Base-by-base conservation (phyloP, 2,797 vertebrate genomes). In the Pseudomugil tenellus region DNA sequence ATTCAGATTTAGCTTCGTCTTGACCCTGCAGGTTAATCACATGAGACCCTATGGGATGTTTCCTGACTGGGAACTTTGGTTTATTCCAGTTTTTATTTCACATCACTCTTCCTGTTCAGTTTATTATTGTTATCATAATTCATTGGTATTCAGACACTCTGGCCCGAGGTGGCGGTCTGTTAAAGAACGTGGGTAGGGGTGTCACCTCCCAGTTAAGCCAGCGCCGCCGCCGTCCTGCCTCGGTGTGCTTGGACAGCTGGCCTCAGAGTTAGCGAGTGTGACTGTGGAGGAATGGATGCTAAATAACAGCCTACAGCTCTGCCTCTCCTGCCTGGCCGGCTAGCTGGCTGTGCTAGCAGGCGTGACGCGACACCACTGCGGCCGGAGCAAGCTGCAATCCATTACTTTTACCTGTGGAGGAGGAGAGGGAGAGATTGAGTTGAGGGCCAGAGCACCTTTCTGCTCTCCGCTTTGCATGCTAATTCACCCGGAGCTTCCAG, bases 241-340 rank as follows among this genome's bases (percentile, higher is more conserved):
- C 4, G 73, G 81, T 87, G 88, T 90, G 87, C 83, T 65, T 57
- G 76, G 87, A 89, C 91, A 86, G 88, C 81, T 77, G 87, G 84
- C 87, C 86, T 81, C 78, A 72, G 82, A 90, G 91, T 91, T 91
- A 91, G 88, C 61, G 55, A 86, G 76, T 79, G 84, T 87, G 87
- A 89, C 84, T 74, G 79, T 67, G 84, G 78, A 80, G 74, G 72
- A 84, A 74, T 48, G 73, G 81, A 72, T 69, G 81, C 89, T 85
- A 84, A 83, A 79, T 83, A 89, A 87, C 80, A 78, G 78, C 82
- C 73, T 6, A 17, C 73, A 67, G 81, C 74, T 19, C 74, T 57
- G 72, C 63, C 76, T 48, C 64, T 26, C 61, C 63, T 26, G 53
- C 43, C 81, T 32, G 65, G 68, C 69, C 32, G 23, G 67, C 77